Evolutionary conservation across 2,113 vertebrate species (phyloP).

Genomic region (Zosterops pallidus): DNA sequence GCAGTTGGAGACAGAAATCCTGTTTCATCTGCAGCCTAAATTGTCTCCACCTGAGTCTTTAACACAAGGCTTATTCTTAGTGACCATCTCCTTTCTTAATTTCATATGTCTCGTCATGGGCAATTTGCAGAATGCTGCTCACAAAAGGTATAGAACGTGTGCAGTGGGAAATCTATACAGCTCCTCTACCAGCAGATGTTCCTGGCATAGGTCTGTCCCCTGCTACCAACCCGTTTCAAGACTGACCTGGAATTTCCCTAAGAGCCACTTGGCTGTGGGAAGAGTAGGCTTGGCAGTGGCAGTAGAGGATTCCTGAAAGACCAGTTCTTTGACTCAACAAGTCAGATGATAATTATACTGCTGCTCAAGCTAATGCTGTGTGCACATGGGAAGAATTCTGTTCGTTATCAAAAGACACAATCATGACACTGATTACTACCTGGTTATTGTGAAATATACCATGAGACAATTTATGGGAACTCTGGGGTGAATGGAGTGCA

Average conservation of each 20-base stretch:
- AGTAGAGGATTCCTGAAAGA: conserved; percentile 44
- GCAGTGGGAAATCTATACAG: not conserved
- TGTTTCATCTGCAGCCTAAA: not conserved
- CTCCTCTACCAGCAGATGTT: not conserved
- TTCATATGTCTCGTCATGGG: not conserved
- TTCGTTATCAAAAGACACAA: conserved; percentile 22
- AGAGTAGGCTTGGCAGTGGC: not conserved
- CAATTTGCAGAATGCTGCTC: not conserved
- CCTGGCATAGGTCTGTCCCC: not conserved
- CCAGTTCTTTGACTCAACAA: conserved; percentile 49
- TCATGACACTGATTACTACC: conserved; percentile 11
- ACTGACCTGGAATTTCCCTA: not conserved
- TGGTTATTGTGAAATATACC: conserved; percentile 12
- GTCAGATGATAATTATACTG: conserved; percentile 14
- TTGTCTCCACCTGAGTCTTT: not conserved
- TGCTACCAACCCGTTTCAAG: not conserved
- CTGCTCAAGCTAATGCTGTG: not conserved
- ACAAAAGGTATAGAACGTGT: not conserved
- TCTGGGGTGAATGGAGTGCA: not conserved
- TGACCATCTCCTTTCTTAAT: not conserved
- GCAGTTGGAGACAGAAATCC: not conserved
- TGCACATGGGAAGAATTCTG: conserved; percentile 17
- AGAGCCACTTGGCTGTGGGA: not conserved
- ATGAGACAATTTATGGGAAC: conserved; percentile 10
- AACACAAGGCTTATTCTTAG: not conserved